Conservation (phyloP, 37 sponge, comb jelly and placozoan species). For the Ephydatia muelleri region DNA sequence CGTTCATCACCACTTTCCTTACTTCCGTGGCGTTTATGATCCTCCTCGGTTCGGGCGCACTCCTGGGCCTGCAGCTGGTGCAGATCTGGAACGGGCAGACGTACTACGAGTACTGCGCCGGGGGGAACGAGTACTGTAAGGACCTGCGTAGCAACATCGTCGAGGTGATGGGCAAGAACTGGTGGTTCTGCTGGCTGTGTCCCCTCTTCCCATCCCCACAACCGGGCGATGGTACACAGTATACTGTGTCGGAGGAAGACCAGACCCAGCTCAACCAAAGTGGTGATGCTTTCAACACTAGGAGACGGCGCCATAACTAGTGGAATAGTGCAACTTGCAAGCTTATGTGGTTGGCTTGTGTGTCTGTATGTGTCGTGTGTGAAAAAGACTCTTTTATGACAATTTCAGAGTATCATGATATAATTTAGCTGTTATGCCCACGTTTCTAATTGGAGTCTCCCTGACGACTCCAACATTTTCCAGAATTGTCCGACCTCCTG, state of each 20-base stretch:
- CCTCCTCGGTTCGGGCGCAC: slow-evolving; percentile 13
- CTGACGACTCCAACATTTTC: slow-evolving; percentile 44
- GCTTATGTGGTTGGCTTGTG: neutral
- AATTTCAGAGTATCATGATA: neutral
- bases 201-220: slow-evolving; percentile 79
- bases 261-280: neutral
- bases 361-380: neutral
- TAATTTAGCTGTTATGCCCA: slow-evolving; percentile 63
- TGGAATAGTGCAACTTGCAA: neutral
- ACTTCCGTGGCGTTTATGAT: slow-evolving; percentile 53
- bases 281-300: neutral
- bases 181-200: slow-evolving; percentile 73
- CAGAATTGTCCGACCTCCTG: slow-evolving; percentile 57
- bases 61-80: slow-evolving; percentile 48
- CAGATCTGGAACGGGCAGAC: slow-evolving; percentile 66
- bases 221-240: slow-evolving; percentile 66
- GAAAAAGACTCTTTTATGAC: neutral
- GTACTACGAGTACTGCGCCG: slow-evolving; percentile 46
- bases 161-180: slow-evolving; percentile 61
- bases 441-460: slow-evolving; percentile 87
- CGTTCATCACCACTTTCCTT: slow-evolving; percentile 32
- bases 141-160: slow-evolving; percentile 33
- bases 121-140: slow-evolving; percentile 10
- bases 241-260: slow-evolving; percentile 16
- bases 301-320: neutral